Evolutionary conservation across 1,140 invertebrate genomes (phyloP).

Genomic region (Lethrus apterus): DNA sequence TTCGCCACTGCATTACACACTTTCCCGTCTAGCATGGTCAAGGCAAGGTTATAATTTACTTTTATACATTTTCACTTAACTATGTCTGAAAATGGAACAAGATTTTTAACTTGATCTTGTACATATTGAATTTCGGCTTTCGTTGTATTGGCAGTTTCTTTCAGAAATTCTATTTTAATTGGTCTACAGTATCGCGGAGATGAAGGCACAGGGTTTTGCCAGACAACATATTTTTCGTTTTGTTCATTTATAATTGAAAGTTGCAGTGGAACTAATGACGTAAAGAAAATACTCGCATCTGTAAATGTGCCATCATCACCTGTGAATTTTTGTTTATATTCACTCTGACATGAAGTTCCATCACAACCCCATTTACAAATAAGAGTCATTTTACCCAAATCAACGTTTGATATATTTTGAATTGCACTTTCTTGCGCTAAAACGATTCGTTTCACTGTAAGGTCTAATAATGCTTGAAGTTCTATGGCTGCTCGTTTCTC

Average conservation of each 20-base stretch:
- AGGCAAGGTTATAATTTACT: constrained; percentile 27
- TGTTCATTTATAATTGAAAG: not conserved
- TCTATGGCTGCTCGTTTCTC: too few species aligned
- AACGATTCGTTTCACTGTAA: not conserved
- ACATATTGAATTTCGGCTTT: constrained; percentile 21
- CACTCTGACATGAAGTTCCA: not conserved
- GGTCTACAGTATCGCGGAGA: constrained; percentile 21
- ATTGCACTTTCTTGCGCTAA: not conserved
- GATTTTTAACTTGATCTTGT: constrained; percentile 17
- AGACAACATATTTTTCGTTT: constrained; percentile 14
- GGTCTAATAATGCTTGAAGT: not conserved
- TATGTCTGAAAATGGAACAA: too few species aligned
- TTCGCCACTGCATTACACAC: constrained; percentile 38
- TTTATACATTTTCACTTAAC: not conserved
- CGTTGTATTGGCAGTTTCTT: constrained; percentile 22
- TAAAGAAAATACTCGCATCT: not conserved
- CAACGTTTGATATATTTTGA: not conserved
- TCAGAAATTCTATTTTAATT: constrained; percentile 27
- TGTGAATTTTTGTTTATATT: not conserved
- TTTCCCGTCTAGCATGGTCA: constrained; percentile 40
- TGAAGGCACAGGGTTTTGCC: constrained; percentile 11
- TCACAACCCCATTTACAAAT: not conserved
- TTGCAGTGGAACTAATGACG: not conserved
- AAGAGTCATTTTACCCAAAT: not conserved
- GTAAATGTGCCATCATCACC: not conserved